phyloP scores from a whole-genome alignment of 2,113 vertebrate genomes.

The Anthoscopus minutus region DNA sequence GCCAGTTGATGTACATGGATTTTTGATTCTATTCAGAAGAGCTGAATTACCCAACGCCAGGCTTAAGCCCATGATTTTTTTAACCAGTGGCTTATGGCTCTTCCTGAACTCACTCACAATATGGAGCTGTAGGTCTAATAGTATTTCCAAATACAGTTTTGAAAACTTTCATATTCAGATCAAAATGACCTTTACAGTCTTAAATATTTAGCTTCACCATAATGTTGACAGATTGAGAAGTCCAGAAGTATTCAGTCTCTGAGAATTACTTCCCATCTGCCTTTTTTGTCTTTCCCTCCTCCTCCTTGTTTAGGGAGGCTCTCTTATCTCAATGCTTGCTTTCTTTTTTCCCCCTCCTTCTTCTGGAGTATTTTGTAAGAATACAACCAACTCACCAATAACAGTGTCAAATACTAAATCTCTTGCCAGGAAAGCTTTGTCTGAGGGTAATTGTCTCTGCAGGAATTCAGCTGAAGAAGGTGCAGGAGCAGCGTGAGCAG shows the following conservation, averaged over 20 bases:
- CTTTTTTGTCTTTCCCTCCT: neutral
- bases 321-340: neutral
- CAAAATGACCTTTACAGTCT: neutral
- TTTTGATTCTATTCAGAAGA: neutral
- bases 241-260: neutral
- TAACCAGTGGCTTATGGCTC: neutral
- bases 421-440: neutral
- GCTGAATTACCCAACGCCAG: neutral
- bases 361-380: neutral
- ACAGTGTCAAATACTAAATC: neutral
- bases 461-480: conserved; percentile 98
- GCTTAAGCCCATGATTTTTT: neutral
- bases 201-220: neutral
- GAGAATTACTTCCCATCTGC: neutral
- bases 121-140: neutral
- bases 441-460: neutral
- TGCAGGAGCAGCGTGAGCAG: conserved; percentile 97
- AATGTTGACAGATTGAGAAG: neutral
- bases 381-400: neutral
- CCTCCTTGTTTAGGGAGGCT: neutral
- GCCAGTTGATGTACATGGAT: neutral
- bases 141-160: neutral
- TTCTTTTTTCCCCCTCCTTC: neutral
- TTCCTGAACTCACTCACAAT: neutral
- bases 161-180: neutral